Percentiles rank a stretch among this genome's conserved stretches.
Evolutionary conservation across 2,113 vertebrate species (phyloP).

Genomic region (Dendrocopos noguchii): DNA sequence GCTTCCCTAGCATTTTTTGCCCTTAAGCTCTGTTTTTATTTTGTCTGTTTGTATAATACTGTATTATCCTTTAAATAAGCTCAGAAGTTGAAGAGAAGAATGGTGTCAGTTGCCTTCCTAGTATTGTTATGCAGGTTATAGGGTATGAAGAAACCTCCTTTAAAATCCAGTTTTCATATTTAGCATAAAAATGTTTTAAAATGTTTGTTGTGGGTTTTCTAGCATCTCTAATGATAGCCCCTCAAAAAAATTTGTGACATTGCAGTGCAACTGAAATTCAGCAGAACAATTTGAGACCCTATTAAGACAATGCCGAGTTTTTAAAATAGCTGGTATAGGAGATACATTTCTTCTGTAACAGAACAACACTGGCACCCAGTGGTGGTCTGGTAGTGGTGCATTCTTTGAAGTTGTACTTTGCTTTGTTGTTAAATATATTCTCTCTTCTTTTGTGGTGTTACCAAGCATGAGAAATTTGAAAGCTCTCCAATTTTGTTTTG

Average conservation of each 20-base stretch:
- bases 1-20: not conserved
- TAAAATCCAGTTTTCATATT: not conserved
- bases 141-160: not conserved
- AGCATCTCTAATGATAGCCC: not conserved
- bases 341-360: accelerated
- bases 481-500: not conserved
- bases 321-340: not conserved
- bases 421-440: not conserved
- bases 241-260: not conserved
- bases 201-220: not conserved
- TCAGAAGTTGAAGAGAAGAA: not conserved
- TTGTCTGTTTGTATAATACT: not conserved
- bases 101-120: not conserved
- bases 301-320: not conserved
- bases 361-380: slow-evolving; percentile 57
- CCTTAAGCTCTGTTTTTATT: not conserved
- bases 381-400: not conserved
- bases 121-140: not conserved
- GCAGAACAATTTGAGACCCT: not conserved
- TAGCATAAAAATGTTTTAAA: not conserved
- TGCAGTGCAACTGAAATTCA: not conserved
- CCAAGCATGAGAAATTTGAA: not conserved
- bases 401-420: not conserved
- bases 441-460: not conserved
- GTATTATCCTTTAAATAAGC: not conserved